Conservation (phyloP, 2,113 vertebrate genomes). For the Pygoscelis adeliae region DNA sequence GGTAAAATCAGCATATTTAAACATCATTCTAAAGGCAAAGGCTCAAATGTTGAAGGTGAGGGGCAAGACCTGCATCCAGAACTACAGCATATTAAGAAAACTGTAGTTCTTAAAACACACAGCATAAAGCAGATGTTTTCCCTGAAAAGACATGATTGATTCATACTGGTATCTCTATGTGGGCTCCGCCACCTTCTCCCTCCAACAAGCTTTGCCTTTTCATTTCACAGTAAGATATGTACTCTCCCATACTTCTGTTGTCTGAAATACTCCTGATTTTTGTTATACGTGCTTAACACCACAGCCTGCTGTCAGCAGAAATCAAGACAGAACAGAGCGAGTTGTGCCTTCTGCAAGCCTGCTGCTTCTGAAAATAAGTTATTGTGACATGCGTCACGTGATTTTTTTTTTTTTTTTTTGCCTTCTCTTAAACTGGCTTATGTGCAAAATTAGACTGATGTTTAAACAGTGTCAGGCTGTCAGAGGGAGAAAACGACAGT, state of each 20-base stretch:
- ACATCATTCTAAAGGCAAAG: background rate
- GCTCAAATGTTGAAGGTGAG: background rate
- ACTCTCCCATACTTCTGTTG: constrained; percentile 8
- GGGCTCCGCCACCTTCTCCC: background rate
- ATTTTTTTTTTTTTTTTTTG: background rate
- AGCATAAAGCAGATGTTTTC: background rate
- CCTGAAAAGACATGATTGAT: background rate
- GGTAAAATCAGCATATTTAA: background rate
- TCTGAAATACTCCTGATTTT: constrained; percentile 46
- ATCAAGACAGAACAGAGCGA: constrained; percentile 62
- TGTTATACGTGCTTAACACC: constrained; percentile 41
- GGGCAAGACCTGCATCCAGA: background rate
- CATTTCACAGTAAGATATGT: background rate
- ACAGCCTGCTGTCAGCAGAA: constrained; percentile 65
- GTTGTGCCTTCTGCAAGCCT: constrained; percentile 60
- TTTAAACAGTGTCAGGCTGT: constrained; percentile 59
- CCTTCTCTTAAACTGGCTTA: constrained; percentile 17
- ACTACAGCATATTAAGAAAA: background rate
- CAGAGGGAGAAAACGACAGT: constrained; percentile 43
- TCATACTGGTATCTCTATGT: too few relatives aligned
- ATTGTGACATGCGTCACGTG: constrained; percentile 57
- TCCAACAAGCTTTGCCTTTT: background rate
- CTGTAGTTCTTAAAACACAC: background rate
- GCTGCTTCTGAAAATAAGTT: constrained; percentile 65
- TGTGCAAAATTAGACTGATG: constrained; percentile 61